phyloP scores from a whole-genome alignment of 2,113 vertebrate genomes.

The Pristiophorus japonicus region DNA sequence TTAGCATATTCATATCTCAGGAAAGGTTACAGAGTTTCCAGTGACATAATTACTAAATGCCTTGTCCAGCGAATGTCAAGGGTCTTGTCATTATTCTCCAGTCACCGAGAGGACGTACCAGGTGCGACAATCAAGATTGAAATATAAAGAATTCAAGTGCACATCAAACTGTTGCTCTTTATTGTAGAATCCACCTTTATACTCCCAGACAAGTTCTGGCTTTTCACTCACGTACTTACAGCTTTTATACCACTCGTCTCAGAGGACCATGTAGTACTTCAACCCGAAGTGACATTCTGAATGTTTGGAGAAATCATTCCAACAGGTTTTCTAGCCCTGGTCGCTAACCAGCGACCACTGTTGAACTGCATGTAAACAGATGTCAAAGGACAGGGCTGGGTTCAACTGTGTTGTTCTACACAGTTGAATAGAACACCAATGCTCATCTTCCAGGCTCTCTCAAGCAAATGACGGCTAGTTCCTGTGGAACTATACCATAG shows the following conservation, averaged over 20 bases:
- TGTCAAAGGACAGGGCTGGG: neutral
- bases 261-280: neutral
- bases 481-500: neutral
- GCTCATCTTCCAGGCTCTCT: neutral
- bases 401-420: neutral
- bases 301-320: neutral
- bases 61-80: neutral
- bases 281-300: neutral
- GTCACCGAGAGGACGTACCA: neutral
- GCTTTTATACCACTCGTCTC: neutral
- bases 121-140: neutral
- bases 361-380: neutral
- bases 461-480: neutral
- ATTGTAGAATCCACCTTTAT: neutral
- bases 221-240: neutral
- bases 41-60: neutral
- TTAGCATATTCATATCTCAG: neutral
- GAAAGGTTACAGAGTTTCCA: neutral
- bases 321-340: neutral
- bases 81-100: neutral
- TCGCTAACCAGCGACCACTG: neutral
- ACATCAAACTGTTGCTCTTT: too few relatives aligned
- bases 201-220: neutral
- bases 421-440: neutral
- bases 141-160: neutral